Percentiles rank a stretch among this genome's conserved stretches.
Evolutionary conservation across 2,888 invertebrate genomes (phyloP).

Genomic region (Tetragonisca angustula): DNA sequence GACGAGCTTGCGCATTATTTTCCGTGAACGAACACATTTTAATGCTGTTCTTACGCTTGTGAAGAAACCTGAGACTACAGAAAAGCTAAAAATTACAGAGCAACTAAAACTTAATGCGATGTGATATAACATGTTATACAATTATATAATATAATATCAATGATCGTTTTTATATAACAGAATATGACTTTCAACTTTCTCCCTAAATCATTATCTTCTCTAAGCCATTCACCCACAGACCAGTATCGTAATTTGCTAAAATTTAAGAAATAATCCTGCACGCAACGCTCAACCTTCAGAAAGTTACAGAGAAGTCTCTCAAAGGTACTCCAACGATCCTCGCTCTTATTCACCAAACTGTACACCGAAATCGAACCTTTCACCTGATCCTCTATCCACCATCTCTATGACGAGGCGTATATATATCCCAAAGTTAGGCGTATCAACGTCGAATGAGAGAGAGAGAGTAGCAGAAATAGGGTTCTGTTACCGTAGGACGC

Average conservation of each 20-base stretch:
- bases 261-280: too few relatives aligned
- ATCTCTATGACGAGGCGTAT: not conserved
- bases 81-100: too few relatives aligned
- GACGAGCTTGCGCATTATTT: not conserved
- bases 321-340: not conserved
- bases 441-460: not conserved
- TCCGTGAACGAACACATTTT: not conserved
- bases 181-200: too few relatives aligned
- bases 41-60: not conserved
- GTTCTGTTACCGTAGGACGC: not conserved
- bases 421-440: slow-evolving; percentile 37
- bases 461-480: not conserved
- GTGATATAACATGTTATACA: too few relatives aligned
- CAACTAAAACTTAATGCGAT: too few relatives aligned
- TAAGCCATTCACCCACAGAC: too few relatives aligned
- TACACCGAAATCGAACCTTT: not conserved
- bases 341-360: not conserved
- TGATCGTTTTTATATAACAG: too few relatives aligned
- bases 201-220: too few relatives aligned
- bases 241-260: too few relatives aligned
- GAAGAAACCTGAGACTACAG: not conserved
- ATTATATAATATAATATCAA: too few relatives aligned
- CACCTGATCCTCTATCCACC: not conserved
- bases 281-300: not conserved
- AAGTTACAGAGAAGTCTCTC: not conserved